These are phyloP conservation scores for Seriola dumerili DNA, from an alignment of 2,113 vertebrate genomes.

Conservation along the genomic window DNA sequence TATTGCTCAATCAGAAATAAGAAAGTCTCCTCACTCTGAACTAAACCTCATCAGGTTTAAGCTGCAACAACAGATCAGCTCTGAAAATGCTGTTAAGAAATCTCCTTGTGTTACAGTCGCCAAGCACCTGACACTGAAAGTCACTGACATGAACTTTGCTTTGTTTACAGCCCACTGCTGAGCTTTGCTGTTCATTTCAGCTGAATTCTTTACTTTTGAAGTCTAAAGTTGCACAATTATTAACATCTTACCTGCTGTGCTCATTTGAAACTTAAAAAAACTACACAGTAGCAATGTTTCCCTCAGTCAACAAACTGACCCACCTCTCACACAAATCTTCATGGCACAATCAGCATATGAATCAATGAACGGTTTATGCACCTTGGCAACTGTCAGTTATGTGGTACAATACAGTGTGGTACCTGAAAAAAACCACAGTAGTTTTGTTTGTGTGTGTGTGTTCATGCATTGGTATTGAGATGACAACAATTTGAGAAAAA, in stretches of 20 bases:
- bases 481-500: neutral
- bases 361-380: slow-evolving; percentile 57
- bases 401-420: slow-evolving; percentile 7
- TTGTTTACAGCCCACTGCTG: slow-evolving; percentile 26
- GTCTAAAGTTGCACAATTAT: neutral
- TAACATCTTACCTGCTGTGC: neutral
- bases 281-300: neutral
- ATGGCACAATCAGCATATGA: slow-evolving; percentile 59
- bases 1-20: neutral
- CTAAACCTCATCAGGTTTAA: slow-evolving; percentile 27
- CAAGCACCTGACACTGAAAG: slow-evolving; percentile 41
- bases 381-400: slow-evolving; percentile 52
- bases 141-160: slow-evolving; percentile 48
- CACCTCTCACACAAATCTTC: neutral
- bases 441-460: neutral
- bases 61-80: slow-evolving; percentile 44
- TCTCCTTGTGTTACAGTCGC: slow-evolving; percentile 50
- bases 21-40: neutral
- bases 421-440: slow-evolving; percentile 2
- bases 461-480: slow-evolving; percentile 9
- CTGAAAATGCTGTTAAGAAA: slow-evolving; percentile 53
- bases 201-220: neutral
- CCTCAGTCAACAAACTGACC: neutral
- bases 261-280: too few species aligned
- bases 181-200: neutral